Base-by-base conservation (phyloP, 2,797 vertebrate genomes). In the Hypotaenidia okinawae region DNA sequence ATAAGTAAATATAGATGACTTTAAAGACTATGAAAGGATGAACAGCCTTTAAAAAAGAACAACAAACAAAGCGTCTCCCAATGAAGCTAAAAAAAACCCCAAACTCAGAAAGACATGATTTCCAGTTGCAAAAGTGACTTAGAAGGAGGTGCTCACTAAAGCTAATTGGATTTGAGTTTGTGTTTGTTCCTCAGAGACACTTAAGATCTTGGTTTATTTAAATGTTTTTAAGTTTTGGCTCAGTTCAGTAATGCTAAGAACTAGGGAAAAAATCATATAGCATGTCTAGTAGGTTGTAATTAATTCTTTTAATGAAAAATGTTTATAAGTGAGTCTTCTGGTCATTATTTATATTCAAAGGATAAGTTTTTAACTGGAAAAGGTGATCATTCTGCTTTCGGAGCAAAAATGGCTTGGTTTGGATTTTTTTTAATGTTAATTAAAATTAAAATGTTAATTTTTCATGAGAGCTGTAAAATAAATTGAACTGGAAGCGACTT, bases 371-470 rank as follows among this genome's bases (percentile, higher is more conserved):
- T 90, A 80, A 72, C 54, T 88, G 85, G 55, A 88, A 94, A 88
- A 81, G 11, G 25, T 86, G 66, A 54, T 88, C 62, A 27, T 93
- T 86, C 66, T 49, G 6, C 76, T 57, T 85, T 83, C 72, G 30
- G 74, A 90, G 47, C 43, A 77, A 52, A 90, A 95, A 80, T 64
- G 30, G 27, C 39, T 88, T 75, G 35, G 43, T 45, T 45, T 18
- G 43, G 43, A 23, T 8, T 35, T 49, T 84, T 66, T 61, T 83
- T 32, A 43, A 90, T 73, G 54, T 75, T 88, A 89, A 93, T 94
- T 94, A 61, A 91, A 93, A 95, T 75, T 66, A 84, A 93, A 95
- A 76, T 63, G 28, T 86, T 91, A 78, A 54, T 93, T 90, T 96
- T 95, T 90, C 57, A 84, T 58, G 49, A 87, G 16, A 70, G n/a